Percentiles rank a stretch among this genome's conserved stretches.
These are phyloP conservation scores for Microcebus jonahi DNA, from an alignment of 2,113 vertebrate genomes.

Conservation along the genomic window DNA sequence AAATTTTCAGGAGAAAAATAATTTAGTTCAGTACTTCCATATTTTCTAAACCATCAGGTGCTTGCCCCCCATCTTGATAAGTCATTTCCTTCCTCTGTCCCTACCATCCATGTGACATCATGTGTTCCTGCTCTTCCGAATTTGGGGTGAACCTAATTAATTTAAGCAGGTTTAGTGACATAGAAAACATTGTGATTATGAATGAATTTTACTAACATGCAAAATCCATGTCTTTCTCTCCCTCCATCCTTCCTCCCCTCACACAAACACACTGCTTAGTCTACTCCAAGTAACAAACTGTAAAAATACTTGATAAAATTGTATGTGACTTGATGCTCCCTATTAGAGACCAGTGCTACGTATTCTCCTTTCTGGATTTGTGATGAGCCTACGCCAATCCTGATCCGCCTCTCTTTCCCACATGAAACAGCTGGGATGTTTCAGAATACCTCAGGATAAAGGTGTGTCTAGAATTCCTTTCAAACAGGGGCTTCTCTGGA, in stretches of 20 bases:
- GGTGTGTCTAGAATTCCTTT: conserved; percentile 87
- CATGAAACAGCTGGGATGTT: background rate
- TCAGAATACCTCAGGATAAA: conserved; percentile 89
- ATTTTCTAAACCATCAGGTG: background rate
- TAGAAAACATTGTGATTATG: background rate
- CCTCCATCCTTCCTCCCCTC: no score
- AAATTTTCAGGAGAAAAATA: background rate
- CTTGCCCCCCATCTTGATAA: background rate
- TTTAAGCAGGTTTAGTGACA: background rate
- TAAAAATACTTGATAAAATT: background rate
- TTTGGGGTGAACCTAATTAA: background rate
- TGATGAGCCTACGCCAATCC: background rate
- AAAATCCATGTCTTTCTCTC: background rate
- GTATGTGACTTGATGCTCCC: background rate
- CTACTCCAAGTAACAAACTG: background rate
- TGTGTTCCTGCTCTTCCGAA: background rate
- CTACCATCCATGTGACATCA: background rate
- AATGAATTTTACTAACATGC: background rate
- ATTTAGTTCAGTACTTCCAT: background rate
- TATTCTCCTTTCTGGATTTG: background rate
- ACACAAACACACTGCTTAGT: background rate
- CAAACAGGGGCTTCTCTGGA: conserved; percentile 85
- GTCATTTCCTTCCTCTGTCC: background rate
- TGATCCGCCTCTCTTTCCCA: background rate
- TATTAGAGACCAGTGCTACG: background rate